Evolutionary conservation across 2,888 invertebrate species (phyloP), one percentile per base, ranked within the genome.

Genomic region (Drosophila cognata): DNA sequence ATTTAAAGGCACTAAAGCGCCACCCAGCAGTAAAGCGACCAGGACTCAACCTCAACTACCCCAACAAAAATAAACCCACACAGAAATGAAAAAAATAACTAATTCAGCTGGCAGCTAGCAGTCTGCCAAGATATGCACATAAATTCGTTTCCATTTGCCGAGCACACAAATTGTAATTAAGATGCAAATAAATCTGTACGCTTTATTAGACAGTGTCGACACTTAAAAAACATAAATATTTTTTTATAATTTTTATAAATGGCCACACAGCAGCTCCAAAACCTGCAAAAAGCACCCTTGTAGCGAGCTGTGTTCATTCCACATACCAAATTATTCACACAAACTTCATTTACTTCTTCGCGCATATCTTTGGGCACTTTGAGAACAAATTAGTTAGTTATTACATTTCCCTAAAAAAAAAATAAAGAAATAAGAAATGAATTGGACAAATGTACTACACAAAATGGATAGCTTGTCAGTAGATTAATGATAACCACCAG

Each of bases 1-100:
- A 85, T 85, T 85, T 89, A 67, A 73, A 85, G 88, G 86, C 78
- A 83, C 90, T 85, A 88, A 85, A 85, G 85, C 90, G 84, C 65
- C 88, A 85, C 85, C 90, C 86, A 85, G 76, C 81, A 83, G 87
- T 88, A 90, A 85, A 85, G 76, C 82, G 76, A 50, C 71, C 82
- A 53, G 81, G 66, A 79, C 71, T 41, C 72, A 31, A 62, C 65
- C 56, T 43, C 68, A 50, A 60, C 58, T 50, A 29, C 48, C n/a
- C 18, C 36, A 33, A 29, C 28, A 18, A 8, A n/a, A 8, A 36
- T 18, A 25, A n/a, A 33, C 33, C 33, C 33, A 33, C 33, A 33
- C 4, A 33, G 33, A 21, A 48, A 7, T 2, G 5, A 33, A 25
- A 48, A 7, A 33, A 53, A 16, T 25, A 21, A 56, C 46, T 53